Base-by-base conservation (phyloP, 2,113 vertebrate species). In the Tragelaphus buxtoni region DNA sequence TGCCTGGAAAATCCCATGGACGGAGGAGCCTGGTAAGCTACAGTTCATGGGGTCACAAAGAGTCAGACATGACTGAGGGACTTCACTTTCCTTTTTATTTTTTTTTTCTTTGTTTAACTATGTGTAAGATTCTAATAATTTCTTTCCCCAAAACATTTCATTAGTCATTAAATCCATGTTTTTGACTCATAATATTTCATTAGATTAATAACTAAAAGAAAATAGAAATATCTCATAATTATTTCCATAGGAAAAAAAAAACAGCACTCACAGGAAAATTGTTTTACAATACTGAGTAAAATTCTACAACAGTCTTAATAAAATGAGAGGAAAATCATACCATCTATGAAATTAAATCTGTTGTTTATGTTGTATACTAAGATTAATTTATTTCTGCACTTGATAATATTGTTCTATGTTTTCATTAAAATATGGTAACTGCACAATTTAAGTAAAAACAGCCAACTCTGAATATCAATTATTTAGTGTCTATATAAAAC, bases 401-500 rank as follows among this genome's bases (percentile, higher is more conserved):
- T 88, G 16, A 96, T 74, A 83, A 87, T 13, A 5, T 32, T 56
- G 0, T 12, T 92, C 90, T 74, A 87, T 92, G 92, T 80, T 96
- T 90, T 87, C 0, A 90, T 76, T 96, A n/a, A 9, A 93, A 9
- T 53, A 88, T 2, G 61, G 3, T 89, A 95, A 51, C 11, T 61
- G 35, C 18, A 0, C 35, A 83, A 90, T 91, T 98, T 90, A 96
- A 96, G 18, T 88, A 80, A 95, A 98, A 97, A 20, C 65, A 97
- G 0, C 9, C 53, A 95, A 45, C 1, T 79, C 14, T 96, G 26
- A 88, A 55, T 93, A 65, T 89, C 94, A 74, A 4, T 98, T 3
- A 56, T 91, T 97, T 97, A 39, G 0, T 91, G 94, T 95, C 39
- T 65, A 39, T 94, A 61, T 97, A 93, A 98, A 97, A 94, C n/a